Percentiles rank a stretch among this genome's conserved stretches.
Evolutionary conservation across 2,888 invertebrate genomes (phyloP).

Genomic region (Tetramorium bicarinatum): DNA sequence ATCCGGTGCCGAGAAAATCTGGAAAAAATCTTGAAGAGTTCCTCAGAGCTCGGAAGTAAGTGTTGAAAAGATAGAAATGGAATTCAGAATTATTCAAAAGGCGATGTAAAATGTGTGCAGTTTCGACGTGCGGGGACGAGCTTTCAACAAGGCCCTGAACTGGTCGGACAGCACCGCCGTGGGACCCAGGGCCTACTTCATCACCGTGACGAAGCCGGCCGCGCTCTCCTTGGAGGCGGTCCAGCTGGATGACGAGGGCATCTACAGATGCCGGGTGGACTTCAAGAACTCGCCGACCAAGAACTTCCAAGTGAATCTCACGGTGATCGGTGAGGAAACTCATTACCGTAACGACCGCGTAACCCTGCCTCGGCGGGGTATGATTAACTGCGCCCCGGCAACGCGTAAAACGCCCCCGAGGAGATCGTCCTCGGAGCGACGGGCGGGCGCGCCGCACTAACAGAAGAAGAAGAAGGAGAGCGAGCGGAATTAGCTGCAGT

Average conservation of each 20-base stretch:
- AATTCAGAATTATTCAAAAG: neutral
- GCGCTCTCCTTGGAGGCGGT: conserved; percentile 87
- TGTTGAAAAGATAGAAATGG: neutral
- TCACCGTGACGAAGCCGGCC: conserved; percentile 87
- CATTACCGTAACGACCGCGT: conserved; percentile 44
- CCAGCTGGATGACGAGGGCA: conserved; percentile 84
- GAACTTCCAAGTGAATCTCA: conserved; percentile 88
- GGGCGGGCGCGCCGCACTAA: neutral
- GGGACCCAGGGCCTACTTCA: conserved; percentile 87
- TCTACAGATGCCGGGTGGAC: conserved; percentile 88
- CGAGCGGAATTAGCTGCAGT: conserved; percentile 40
- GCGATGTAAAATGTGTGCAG: conserved; percentile 67
- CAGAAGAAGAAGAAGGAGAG: conserved; percentile 13
- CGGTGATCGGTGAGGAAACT: conserved; percentile 87
- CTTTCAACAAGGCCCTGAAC: conserved; percentile 87
- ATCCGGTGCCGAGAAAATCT: no score
- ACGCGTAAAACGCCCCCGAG: conserved; percentile 24
- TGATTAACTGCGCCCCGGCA: conserved; percentile 31
- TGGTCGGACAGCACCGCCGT: conserved; percentile 87
- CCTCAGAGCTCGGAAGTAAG: neutral
- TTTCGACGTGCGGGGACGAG: conserved; percentile 87
- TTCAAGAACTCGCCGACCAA: conserved; percentile 88
- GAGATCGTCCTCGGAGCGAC: conserved; percentile 7
- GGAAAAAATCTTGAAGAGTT: neutral
- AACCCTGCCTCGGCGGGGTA: conserved; percentile 9